Percentiles rank a stretch among this genome's conserved stretches.
phyloP scores from a whole-genome alignment of 2,888 invertebrate genomes.

The Watsonalla binaria region DNA sequence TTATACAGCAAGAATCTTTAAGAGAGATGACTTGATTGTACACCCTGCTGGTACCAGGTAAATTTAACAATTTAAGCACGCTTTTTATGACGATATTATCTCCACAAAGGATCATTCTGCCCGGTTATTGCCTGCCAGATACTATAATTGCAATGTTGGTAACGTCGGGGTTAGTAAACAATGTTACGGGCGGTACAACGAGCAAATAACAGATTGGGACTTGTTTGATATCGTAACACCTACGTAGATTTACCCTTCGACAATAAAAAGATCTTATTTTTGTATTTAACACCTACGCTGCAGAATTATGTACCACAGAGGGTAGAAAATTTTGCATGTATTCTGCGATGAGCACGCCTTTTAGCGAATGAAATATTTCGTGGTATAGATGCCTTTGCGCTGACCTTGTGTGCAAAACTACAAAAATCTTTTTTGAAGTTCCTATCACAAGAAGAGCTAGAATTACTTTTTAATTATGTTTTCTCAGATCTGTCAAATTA shows the following conservation, averaged over 20 bases:
- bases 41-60: slow-evolving; percentile 65
- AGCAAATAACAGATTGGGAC: slow-evolving; percentile 10
- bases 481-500: no score
- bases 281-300: not conserved
- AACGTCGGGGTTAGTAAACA: slow-evolving; percentile 38
- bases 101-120: slow-evolving; percentile 43
- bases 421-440: no score
- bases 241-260: not conserved
- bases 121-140: slow-evolving; percentile 45
- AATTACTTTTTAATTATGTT: no score
- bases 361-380: no score
- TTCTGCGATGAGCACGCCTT: no score
- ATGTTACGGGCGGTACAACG: not conserved
- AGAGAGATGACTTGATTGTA: slow-evolving; percentile 65
- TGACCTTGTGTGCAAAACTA: no score
- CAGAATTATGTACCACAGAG: no score
- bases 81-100: slow-evolving; percentile 62
- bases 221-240: not conserved
- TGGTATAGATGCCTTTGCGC: no score
- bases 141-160: slow-evolving; percentile 50
- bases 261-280: not conserved
- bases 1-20: slow-evolving; percentile 63
- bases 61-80: slow-evolving; percentile 65
- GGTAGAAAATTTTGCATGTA: no score
- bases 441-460: no score